Base-by-base conservation (phyloP, 2,888 invertebrate genomes). In the Hyposoter dolosus region DNA sequence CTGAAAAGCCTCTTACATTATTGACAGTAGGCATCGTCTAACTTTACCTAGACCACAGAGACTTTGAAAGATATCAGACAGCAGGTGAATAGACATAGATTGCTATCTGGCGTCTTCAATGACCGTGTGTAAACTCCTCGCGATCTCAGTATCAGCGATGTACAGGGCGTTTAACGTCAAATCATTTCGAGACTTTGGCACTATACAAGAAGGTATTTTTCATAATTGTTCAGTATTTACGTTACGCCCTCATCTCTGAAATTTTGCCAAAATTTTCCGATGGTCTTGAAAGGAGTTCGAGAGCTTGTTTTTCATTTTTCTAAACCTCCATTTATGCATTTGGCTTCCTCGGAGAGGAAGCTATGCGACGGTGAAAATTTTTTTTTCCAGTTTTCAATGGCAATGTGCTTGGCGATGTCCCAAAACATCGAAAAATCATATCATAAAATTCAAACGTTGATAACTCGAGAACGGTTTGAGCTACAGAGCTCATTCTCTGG, bases 11-110 rank as follows among this genome's bases (percentile, higher is more conserved):
- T 50, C 50, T 35, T 66, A 17, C 23, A 50, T 69, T 40, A 50
- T 69, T 53, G 68, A 56, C 45, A 32, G 23, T 23, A 43, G 43
- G 56, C 69, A 50, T 43, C 56, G 56, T 78, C 45, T 45, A 56
- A 78, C 43, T 68, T 69, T 19, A 56, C 43, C 68, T 56, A 35
- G 45, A 69, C 69, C n/a, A 17, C 68, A 56, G 66, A 45, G 56
- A 69, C 78, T 78, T 43, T 68, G 43, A 56, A 53, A 68, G 66
- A 77, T 65, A 77, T 68, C 66, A 77, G 77, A 53, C 77, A 53
- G 66, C 77, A 77, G 77, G 77, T 77, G 78, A 78, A 68, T 68
- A 78, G 78, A 56, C 68, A 69, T 12, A 45, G 77, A 68, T 78
- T 28, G 17, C 43, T 69, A 78, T 78, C 68, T 56, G 56, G 35